A percentile compares a stretch with the other conserved stretches of the same genome.
These are phyloP conservation scores for Heterodera schachtii DNA, from an alignment of 1,140 invertebrate species.

Conservation along the genomic window DNA sequence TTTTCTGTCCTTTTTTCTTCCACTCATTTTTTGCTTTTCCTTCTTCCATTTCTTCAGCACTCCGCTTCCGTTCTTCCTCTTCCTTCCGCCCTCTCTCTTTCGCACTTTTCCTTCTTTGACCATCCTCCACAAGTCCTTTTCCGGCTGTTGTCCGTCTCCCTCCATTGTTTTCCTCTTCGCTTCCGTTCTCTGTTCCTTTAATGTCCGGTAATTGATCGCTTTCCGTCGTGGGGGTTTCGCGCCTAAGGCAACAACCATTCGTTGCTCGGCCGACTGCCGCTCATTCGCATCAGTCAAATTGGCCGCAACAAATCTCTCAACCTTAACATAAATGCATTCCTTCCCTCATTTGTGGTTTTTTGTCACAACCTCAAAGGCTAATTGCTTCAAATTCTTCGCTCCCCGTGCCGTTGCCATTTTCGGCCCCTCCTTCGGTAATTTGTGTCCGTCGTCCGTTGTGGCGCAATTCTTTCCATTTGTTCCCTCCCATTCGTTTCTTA, in stretches of 20 bases:
- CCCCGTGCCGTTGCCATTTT: not conserved
- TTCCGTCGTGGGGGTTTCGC: slow-evolving; percentile 5
- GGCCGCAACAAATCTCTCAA: slow-evolving; percentile 22
- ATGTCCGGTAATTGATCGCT: slow-evolving; percentile 10
- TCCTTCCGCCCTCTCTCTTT: not conserved
- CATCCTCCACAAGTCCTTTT: slow-evolving; percentile 11
- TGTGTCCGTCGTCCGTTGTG: not conserved
- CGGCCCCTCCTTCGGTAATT: not conserved
- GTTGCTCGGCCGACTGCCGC: slow-evolving; percentile 15
- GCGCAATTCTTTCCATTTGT: not conserved
- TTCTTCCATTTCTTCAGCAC: slow-evolving; percentile 2
- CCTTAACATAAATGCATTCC: not conserved
- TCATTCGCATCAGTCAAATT: slow-evolving; percentile 15
- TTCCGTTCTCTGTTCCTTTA: slow-evolving; percentile 21
- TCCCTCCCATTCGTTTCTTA: not conserved
- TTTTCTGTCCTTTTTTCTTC: not conserved
- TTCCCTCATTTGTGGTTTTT: too few species aligned
- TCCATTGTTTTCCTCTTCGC: slow-evolving; percentile 6
- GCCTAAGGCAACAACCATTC: slow-evolving; percentile 14
- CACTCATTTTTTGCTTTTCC: not conserved
- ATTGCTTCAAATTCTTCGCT: not conserved
- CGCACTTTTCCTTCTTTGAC: slow-evolving; percentile 3
- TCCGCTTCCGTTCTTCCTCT: slow-evolving; percentile 2
- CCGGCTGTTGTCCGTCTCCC: not conserved
- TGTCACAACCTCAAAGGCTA: not conserved